Conservation (phyloP, 2,888 invertebrate species). For the Masnerella sp. region DNA sequence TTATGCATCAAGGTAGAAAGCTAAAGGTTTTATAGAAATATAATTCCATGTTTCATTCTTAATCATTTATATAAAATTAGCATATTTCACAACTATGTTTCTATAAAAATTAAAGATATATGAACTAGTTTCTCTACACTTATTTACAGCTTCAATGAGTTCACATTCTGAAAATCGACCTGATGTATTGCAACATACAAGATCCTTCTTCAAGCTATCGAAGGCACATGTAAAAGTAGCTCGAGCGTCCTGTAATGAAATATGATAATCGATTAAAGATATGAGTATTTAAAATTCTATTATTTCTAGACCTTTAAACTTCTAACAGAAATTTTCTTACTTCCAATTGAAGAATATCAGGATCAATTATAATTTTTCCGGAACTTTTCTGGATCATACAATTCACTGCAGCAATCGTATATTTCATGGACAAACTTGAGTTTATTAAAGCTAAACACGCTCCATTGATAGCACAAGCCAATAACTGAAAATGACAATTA, state of each 20-base stretch:
- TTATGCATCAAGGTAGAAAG: too few relatives aligned
- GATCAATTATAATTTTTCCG: constrained; percentile 83
- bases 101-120: constrained; percentile 87
- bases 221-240: constrained; percentile 87
- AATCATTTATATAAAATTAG: constrained; percentile 66
- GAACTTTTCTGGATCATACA: constrained; percentile 83
- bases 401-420: constrained; percentile 87
- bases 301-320: too few relatives aligned
- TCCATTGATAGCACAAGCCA: constrained; percentile 90
- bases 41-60: too few relatives aligned
- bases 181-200: constrained; percentile 83
- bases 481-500: constrained; percentile 80
- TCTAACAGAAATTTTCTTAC: constrained; percentile 66
- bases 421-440: constrained; percentile 90
- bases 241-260: constrained; percentile 78
- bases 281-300: constrained; percentile 9
- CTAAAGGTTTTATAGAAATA: constrained; percentile 37
- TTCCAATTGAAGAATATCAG: constrained; percentile 78
- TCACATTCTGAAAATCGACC: constrained; percentile 84
- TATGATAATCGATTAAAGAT: constrained; percentile 23
- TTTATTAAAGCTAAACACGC: constrained; percentile 89
- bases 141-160: constrained; percentile 83
- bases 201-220: constrained; percentile 81
- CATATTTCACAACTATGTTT: constrained; percentile 81
- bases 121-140: constrained; percentile 83